Evolutionary conservation across 2,113 vertebrate species (phyloP).

Genomic region (Lagopus leucura): DNA sequence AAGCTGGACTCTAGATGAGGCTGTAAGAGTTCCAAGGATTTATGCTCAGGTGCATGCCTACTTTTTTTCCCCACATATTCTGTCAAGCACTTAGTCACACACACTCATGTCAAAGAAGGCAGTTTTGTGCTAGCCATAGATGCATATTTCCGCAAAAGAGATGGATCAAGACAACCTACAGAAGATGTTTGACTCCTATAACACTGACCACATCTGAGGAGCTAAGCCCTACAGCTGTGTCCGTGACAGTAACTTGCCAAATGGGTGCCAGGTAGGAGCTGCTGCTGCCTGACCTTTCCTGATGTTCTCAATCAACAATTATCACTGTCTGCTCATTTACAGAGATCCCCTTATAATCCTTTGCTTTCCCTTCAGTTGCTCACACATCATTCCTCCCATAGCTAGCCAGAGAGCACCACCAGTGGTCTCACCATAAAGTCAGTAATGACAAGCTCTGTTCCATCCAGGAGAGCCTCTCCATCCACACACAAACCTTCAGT

Average conservation of each 20-base stretch:
- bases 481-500: background rate
- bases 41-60: background rate
- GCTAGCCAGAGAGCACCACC: background rate
- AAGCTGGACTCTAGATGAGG: background rate
- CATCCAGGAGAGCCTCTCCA: background rate
- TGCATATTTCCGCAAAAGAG: background rate
- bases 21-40: background rate
- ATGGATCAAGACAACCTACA: background rate
- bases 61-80: background rate
- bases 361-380: accelerated
- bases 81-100: background rate
- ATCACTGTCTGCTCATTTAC: background rate
- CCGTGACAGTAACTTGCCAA: background rate
- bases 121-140: background rate
- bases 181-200: accelerated
- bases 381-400: background rate
- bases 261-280: background rate
- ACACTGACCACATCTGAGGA: background rate
- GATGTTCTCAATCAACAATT: background rate
- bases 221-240: background rate
- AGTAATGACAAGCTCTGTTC: background rate
- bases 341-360: background rate
- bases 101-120: background rate
- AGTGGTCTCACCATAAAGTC: background rate
- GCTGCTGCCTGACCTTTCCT: background rate